These are phyloP conservation scores for Xylophagus ater DNA, from an alignment of 2,888 invertebrate genomes.

Conservation along the genomic window DNA sequence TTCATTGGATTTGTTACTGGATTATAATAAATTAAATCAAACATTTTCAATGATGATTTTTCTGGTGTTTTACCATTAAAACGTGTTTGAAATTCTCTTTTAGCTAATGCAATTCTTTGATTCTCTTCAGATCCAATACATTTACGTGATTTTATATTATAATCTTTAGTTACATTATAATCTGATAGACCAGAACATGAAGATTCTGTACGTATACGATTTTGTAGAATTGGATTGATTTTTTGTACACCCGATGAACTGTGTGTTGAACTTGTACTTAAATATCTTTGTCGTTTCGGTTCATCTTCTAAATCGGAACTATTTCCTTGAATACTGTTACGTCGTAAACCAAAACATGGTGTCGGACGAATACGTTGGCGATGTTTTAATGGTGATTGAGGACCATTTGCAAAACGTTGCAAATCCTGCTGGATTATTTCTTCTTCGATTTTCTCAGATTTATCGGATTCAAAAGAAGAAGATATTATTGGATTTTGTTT, in stretches of 20 bases:
- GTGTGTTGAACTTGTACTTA: slow-evolving; percentile 20
- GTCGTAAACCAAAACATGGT: slow-evolving; percentile 53
- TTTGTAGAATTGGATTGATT: slow-evolving; percentile 12
- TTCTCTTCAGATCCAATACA: slow-evolving; percentile 38
- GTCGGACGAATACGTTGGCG: slow-evolving; percentile 56
- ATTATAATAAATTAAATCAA: slow-evolving; percentile 86
- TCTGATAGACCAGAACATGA: slow-evolving; percentile 35
- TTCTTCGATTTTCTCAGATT: slow-evolving; percentile 30
- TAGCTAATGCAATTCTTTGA: slow-evolving; percentile 44
- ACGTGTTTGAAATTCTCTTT: slow-evolving; percentile 43
- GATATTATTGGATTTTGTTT: background rate
- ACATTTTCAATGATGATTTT: slow-evolving; percentile 70
- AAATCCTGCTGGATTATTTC: slow-evolving; percentile 33
- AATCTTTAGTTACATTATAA: slow-evolving; percentile 6
- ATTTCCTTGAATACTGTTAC: slow-evolving; percentile 48
- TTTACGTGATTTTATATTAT: slow-evolving; percentile 5
- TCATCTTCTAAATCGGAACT: slow-evolving; percentile 20
- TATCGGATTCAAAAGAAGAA: slow-evolving; percentile 23
- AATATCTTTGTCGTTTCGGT: slow-evolving; percentile 31
- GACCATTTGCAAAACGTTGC: slow-evolving; percentile 23
- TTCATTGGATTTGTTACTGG: slow-evolving; percentile 67
- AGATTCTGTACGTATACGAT: slow-evolving; percentile 37
- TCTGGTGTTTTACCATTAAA: slow-evolving; percentile 46
- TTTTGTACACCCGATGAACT: slow-evolving; percentile 2
- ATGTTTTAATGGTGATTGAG: slow-evolving; percentile 41